Evolutionary conservation across 2,797 vertebrate species (phyloP).

Genomic region (Urophycis tenuis): DNA sequence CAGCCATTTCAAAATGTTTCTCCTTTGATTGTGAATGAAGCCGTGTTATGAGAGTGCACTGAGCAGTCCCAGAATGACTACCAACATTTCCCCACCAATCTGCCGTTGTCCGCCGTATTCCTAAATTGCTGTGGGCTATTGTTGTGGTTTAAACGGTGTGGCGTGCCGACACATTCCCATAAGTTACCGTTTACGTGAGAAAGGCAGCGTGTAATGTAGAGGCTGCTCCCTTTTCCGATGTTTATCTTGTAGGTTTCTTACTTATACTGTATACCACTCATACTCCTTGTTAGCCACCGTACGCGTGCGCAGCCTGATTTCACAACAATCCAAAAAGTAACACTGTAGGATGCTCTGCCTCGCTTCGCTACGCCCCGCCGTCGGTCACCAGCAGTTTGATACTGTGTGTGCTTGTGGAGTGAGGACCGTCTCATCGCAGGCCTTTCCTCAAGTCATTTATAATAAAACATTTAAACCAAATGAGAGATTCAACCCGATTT

Average conservation of each 20-base stretch:
- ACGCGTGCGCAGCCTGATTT: too few species aligned
- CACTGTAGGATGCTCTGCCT: slow-evolving; percentile 8
- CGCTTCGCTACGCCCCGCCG: slow-evolving; percentile 7
- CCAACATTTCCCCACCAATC: slow-evolving; percentile 14
- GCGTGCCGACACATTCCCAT: background rate
- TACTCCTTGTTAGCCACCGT: background rate
- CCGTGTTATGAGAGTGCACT: slow-evolving; percentile 35
- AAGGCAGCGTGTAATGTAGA: background rate
- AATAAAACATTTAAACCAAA: slow-evolving; percentile 46
- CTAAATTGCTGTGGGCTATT: slow-evolving; percentile 16
- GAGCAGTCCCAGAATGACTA: slow-evolving; percentile 22
- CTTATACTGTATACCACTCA: background rate
- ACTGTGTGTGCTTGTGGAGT: slow-evolving; percentile 48
- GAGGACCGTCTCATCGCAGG: slow-evolving; percentile 22
- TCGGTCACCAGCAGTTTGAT: slow-evolving; percentile 58
- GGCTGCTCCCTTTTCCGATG: slow-evolving; percentile 7
- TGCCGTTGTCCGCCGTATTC: slow-evolving; percentile 21
- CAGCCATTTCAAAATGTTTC: slow-evolving; percentile 6
- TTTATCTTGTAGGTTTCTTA: background rate
- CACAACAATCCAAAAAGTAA: slow-evolving; percentile 3
- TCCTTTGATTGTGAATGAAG: slow-evolving; percentile 19
- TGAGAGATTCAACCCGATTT: background rate
- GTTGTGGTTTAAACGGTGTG: background rate
- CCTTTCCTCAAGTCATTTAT: slow-evolving; percentile 40
- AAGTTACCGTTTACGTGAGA: background rate